Conservation (phyloP, 2,797 vertebrate species). For the Rhinella marina region DNA sequence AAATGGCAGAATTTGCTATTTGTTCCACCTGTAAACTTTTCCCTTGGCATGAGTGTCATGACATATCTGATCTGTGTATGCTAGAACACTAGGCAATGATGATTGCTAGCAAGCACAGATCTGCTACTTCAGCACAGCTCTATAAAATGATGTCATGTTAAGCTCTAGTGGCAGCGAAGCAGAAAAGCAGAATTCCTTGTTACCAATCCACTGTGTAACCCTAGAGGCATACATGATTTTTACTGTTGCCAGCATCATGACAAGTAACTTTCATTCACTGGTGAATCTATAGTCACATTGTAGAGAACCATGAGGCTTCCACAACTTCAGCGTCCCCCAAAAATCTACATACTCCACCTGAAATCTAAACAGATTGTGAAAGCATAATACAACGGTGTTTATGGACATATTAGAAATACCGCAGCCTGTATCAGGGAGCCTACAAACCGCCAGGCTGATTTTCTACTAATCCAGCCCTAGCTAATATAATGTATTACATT, state of each 20-base stretch:
- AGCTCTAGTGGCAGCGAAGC: slow-evolving; percentile 74
- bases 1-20: not conserved
- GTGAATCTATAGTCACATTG: not conserved
- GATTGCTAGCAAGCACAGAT: slow-evolving; percentile 18
- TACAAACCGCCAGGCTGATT: slow-evolving; percentile 16
- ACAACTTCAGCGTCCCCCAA: not conserved
- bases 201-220: slow-evolving; percentile 17
- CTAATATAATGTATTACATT: slow-evolving; percentile 59
- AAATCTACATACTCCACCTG: not conserved
- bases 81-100: not conserved
- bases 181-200: slow-evolving; percentile 69
- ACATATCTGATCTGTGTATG: not conserved
- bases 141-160: slow-evolving; percentile 75
- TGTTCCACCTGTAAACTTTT: not conserved
- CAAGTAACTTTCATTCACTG: not conserved
- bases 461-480: slow-evolving; percentile 40
- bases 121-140: slow-evolving; percentile 57
- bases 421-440: slow-evolving; percentile 11
- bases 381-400: slow-evolving; percentile 13
- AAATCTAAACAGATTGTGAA: not conserved
- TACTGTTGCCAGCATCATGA: not conserved
- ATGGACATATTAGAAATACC: slow-evolving; percentile 18
- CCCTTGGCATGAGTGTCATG: not conserved
- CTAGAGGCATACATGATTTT: not conserved
- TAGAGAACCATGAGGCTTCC: not conserved